Evolutionary conservation across 2,113 vertebrate genomes (phyloP), one percentile per base, ranked within the genome.

Genomic region (Rhea americana): DNA sequence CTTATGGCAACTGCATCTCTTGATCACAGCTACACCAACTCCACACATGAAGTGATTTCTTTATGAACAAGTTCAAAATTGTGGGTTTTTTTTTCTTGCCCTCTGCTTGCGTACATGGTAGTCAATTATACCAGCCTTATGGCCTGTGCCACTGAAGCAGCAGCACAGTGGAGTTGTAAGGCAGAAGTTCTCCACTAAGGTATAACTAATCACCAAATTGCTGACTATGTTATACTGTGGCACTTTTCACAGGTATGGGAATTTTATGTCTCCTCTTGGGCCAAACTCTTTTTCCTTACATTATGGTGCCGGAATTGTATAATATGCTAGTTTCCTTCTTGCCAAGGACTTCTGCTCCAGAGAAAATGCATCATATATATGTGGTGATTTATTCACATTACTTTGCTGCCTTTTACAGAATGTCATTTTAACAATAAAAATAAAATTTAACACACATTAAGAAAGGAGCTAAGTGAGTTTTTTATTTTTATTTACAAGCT

Each of bases 401-500:
- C 39, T 39, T 87, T 82, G 22, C 67, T 67, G 19, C 82, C 75
- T 76, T 83, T 78, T 75, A 39, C 45, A 70, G 51, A 91, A 71
- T 51, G n/a, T 10, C 61, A 76, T 58, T 91, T 76, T 73, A 47
- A 73, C 5, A 4, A 67, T 65, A 59, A 65, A 65, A 91, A 45
- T 72, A 67, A 87, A 91, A 65, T 82, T 32, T 74, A 95, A 81
- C 45, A 24, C 17, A 11, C 45, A 35, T 74, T 87, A 45, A 70
- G 72, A 92, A 79, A 70, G 32, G 18, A 67, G 11, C 0, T 20
- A 74, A 77, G 39, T 11, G 22, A 7, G 9, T 6, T 0, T 13
- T 56, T 80, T 72, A 25, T 53, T 80, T 85, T 91, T 79, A 95
- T 95, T 93, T 88, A 91, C 56, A 74, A 25, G 75, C 56, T 83